Conservation (phyloP, 2,113 vertebrate genomes). For the Anser brachyrhynchus region DNA sequence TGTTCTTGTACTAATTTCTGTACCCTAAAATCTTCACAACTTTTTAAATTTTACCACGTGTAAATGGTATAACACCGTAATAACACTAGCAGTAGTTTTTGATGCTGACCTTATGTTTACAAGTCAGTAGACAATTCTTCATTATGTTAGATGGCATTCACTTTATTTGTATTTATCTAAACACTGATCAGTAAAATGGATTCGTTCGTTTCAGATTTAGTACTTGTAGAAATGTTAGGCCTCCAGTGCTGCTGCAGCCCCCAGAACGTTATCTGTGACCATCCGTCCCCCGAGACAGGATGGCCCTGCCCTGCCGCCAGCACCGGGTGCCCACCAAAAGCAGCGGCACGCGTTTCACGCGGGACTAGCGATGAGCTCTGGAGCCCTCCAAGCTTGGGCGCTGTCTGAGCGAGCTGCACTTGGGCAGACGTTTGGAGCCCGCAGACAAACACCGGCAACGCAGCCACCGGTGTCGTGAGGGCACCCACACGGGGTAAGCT, state of each 20-base stretch:
- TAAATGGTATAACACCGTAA: rapidly evolving
- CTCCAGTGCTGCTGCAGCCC: neutral
- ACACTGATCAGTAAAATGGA: neutral
- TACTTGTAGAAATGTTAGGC: neutral
- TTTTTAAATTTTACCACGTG: neutral
- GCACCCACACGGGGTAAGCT: rapidly evolving
- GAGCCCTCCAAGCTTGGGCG: neutral
- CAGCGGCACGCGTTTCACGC: rapidly evolving
- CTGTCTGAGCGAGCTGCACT: neutral
- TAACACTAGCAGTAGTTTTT: neutral
- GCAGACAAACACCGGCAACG: too few species aligned
- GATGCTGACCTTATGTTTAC: neutral
- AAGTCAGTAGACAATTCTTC: neutral
- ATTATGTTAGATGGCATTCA: neutral
- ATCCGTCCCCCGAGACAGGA: neutral
- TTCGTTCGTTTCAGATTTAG: neutral
- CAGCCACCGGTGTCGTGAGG: rapidly evolving
- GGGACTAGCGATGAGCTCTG: neutral
- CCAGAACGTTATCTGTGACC: rapidly evolving
- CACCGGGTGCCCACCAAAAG: neutral
- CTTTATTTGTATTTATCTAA: neutral
- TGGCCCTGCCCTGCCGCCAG: rapidly evolving
- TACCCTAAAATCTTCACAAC: neutral
- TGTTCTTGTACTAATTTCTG: neutral
- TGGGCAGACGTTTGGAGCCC: neutral